A percentile compares a stretch with the other conserved stretches of the same genome.
Evolutionary conservation across 2,888 invertebrate genomes (phyloP).

Genomic region (Caenorhabditis panamensis): DNA sequence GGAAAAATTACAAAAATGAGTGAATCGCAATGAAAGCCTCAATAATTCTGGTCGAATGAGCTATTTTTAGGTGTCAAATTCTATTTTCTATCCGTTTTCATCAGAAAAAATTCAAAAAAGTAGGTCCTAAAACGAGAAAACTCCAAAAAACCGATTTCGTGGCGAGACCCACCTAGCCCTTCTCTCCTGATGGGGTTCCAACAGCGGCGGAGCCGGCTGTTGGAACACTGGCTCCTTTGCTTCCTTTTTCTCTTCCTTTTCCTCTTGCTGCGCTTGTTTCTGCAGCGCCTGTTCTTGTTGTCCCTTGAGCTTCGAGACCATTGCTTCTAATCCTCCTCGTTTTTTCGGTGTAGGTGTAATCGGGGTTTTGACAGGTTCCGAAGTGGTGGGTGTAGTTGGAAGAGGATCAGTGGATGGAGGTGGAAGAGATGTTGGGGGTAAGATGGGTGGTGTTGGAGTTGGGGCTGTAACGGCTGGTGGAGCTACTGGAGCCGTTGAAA

Average conservation of each 20-base stretch:
- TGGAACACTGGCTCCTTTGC: constrained; percentile 14
- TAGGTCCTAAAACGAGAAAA: no score
- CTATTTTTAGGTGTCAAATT: no score
- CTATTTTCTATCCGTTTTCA: no score
- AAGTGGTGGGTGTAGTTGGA: not conserved
- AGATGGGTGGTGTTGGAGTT: not conserved
- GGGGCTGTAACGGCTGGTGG: not conserved
- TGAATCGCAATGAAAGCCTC: no score
- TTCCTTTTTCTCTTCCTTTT: constrained; percentile 4
- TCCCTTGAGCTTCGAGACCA: constrained; percentile 36
- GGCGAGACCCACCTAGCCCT: constrained; percentile 51
- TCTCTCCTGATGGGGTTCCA: constrained; percentile 30
- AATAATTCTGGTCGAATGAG: no score
- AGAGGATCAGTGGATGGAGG: not conserved
- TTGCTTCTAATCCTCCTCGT: constrained; percentile 43
- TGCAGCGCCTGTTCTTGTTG: constrained; percentile 46
- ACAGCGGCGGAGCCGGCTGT: not conserved
- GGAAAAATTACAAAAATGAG: no score
- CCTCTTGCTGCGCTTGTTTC: constrained; percentile 25
- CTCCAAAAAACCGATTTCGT: no score
- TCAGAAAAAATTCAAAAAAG: no score
- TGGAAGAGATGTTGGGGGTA: no score
- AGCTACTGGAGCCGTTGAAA: not conserved
- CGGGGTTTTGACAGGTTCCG: constrained; percentile 15
- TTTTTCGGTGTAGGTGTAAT: constrained; percentile 32